These are phyloP conservation scores for Holotrichia oblita DNA, from an alignment of 1,140 invertebrate species.

Conservation along the genomic window DNA sequence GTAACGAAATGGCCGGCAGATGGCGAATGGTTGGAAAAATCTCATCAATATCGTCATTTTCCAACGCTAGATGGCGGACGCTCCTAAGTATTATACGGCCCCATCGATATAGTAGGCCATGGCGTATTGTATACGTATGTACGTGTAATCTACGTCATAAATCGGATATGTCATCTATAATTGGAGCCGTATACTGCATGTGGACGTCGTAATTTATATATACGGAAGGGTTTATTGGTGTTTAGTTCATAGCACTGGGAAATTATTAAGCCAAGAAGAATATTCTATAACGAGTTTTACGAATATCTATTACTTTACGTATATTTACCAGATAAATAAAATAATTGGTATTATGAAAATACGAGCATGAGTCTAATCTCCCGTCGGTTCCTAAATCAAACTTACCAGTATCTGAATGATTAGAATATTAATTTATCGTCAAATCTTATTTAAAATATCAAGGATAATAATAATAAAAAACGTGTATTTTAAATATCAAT, in stretches of 20 bases:
- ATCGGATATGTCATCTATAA: slow-evolving; percentile 16
- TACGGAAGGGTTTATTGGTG: slow-evolving; percentile 31
- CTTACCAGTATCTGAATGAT: too few species aligned
- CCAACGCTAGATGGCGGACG: not conserved
- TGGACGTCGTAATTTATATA: slow-evolving; percentile 5
- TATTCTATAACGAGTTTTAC: too few species aligned
- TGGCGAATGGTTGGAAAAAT: not conserved
- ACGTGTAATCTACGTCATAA: slow-evolving; percentile 26
- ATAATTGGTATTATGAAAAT: too few species aligned
- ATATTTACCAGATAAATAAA: too few species aligned
- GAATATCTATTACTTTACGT: too few species aligned
- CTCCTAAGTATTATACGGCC: not conserved
- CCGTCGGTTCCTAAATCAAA: too few species aligned
- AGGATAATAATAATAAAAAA: too few species aligned
- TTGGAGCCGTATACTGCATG: slow-evolving; percentile 13
- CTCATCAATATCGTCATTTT: not conserved
- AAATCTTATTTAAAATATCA: too few species aligned
- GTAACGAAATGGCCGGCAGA: not conserved
- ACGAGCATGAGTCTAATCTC: too few species aligned
- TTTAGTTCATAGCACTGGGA: not conserved
- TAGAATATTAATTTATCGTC: too few species aligned
- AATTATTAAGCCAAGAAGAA: slow-evolving; percentile 23
- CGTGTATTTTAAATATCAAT: too few species aligned
- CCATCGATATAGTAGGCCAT: not conserved
- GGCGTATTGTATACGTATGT: not conserved